Evolutionary conservation across 1,140 invertebrate genomes (phyloP).

Genomic region (Antheraea mylitta): DNA sequence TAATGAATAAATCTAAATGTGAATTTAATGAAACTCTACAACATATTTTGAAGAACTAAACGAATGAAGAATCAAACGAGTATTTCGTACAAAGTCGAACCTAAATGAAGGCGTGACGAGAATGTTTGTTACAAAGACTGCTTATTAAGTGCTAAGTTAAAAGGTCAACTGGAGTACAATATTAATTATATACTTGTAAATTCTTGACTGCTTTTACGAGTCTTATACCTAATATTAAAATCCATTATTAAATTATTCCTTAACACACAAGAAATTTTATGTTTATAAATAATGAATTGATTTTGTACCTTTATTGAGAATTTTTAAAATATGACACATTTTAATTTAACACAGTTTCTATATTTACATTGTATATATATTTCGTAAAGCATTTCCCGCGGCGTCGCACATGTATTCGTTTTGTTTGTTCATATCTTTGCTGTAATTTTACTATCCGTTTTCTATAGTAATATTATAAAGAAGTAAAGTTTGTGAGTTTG

Average conservation of each 20-base stretch:
- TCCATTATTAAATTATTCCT: constrained; percentile 27
- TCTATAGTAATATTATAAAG: too few relatives aligned
- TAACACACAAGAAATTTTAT: too few relatives aligned
- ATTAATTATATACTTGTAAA: constrained; percentile 11
- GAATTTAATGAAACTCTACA: background rate
- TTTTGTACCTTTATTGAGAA: too few relatives aligned
- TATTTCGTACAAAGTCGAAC: background rate
- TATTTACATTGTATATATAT: too few relatives aligned
- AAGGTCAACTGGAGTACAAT: constrained; percentile 12
- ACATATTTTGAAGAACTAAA: background rate
- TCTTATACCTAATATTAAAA: constrained; percentile 18
- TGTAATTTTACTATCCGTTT: too few relatives aligned
- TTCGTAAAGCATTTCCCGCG: too few relatives aligned
- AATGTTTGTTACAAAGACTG: constrained; percentile 3
- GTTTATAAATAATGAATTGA: too few relatives aligned
- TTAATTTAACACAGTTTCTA: too few relatives aligned
- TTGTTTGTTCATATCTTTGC: too few relatives aligned
- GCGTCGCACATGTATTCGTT: too few relatives aligned
- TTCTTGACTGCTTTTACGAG: constrained; percentile 18
- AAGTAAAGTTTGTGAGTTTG: too few relatives aligned
- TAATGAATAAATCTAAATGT: background rate
- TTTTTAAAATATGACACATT: too few relatives aligned
- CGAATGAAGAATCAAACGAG: constrained; percentile 2
- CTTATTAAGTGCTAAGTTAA: constrained; percentile 8
- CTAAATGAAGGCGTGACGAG: background rate